phyloP scores from a whole-genome alignment of 2,888 invertebrate genomes.

The Glaucopsyche alexis region DNA sequence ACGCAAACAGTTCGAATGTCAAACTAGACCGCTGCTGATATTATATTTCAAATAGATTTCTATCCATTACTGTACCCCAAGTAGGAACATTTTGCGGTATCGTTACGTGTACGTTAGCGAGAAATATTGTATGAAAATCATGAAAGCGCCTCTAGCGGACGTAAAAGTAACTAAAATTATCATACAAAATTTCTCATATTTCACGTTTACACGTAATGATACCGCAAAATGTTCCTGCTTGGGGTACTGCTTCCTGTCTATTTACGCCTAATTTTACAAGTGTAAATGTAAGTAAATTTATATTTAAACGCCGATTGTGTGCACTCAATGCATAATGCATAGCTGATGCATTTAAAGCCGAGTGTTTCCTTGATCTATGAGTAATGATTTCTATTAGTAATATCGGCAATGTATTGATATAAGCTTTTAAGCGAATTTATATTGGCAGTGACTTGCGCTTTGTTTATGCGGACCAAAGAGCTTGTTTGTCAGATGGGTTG shows the following conservation, averaged over 20 bases:
- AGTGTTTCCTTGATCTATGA: slow-evolving; percentile 37
- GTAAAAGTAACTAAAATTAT: too few relatives aligned
- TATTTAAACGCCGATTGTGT: slow-evolving; percentile 9
- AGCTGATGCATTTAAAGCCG: slow-evolving; percentile 35
- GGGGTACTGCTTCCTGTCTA: neutral
- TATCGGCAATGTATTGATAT: slow-evolving; percentile 30
- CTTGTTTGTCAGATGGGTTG: neutral
- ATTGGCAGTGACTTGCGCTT: slow-evolving; percentile 29
- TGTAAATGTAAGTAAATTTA: slow-evolving; percentile 14
- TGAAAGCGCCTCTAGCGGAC: too few relatives aligned
- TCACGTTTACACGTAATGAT: too few relatives aligned
- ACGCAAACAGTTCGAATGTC: too few relatives aligned
- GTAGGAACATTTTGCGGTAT: too few relatives aligned
- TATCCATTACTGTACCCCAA: too few relatives aligned
- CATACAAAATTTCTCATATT: too few relatives aligned
- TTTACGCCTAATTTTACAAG: slow-evolving; percentile 16
- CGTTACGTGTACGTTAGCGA: too few relatives aligned
- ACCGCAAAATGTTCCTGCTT: too few relatives aligned
- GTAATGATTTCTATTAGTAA: slow-evolving; percentile 32
- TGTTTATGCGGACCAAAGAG: slow-evolving; percentile 23
- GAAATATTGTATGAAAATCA: too few relatives aligned
- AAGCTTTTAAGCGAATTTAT: slow-evolving; percentile 30
- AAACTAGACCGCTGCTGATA: too few relatives aligned
- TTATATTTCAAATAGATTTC: too few relatives aligned
- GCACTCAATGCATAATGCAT: slow-evolving; percentile 31